Evolutionary conservation across 2,113 vertebrate genomes (phyloP).

Genomic region (Sorex araneus): DNA sequence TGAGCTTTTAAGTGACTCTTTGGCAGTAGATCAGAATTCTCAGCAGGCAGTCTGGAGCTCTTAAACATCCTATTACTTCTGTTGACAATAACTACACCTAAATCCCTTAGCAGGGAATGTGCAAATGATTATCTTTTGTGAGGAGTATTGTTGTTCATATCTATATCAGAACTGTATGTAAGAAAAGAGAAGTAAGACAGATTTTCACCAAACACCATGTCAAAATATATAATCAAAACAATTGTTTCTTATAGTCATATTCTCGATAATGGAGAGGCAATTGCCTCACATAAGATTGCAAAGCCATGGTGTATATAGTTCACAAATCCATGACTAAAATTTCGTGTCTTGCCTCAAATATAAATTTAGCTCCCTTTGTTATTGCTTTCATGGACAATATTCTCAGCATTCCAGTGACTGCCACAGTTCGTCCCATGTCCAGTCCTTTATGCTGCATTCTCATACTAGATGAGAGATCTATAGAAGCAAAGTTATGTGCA

Average conservation of each 20-base stretch:
- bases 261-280: conserved; percentile 60
- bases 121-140: conserved; percentile 50
- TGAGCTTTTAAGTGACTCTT: not conserved
- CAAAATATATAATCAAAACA: conserved; percentile 40
- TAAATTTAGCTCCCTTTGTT: conserved; percentile 35
- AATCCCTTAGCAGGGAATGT: not conserved
- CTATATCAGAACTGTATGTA: conserved; percentile 47
- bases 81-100: conserved; percentile 36
- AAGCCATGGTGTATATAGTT: conserved; percentile 34
- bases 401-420: not conserved
- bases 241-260: conserved; percentile 56
- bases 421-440: conserved; percentile 46
- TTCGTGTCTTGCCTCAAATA: conserved; percentile 1
- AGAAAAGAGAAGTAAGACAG: conserved; percentile 15
- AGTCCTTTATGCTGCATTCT: conserved; percentile 65
- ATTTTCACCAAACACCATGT: conserved; percentile 65
- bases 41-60: not conserved
- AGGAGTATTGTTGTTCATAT: conserved; percentile 63
- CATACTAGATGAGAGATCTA: not conserved
- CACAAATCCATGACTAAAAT: conserved; percentile 52
- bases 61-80: not conserved
- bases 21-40: not conserved
- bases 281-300: conserved; percentile 57
- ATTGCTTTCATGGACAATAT: not conserved
- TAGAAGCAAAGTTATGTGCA: conserved; percentile 61